Evolutionary conservation across 2,888 invertebrate genomes (phyloP).

Genomic region (Archips crataeganus): DNA sequence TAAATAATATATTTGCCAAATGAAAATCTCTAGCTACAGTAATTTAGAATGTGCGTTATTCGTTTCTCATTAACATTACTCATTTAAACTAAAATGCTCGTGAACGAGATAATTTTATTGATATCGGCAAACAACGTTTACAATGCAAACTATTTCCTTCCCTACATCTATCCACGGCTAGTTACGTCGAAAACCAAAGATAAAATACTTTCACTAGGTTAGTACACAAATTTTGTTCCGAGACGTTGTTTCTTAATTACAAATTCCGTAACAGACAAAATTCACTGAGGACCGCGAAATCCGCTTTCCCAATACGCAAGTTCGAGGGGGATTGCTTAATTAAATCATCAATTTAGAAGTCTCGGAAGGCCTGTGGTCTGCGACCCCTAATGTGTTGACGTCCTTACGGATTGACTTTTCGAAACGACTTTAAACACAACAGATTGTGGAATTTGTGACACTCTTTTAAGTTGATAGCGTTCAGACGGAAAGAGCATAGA

Average conservation of each 20-base stretch:
- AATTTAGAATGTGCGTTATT: no score
- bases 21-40: no score
- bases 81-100: background rate
- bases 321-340: constrained; percentile 68
- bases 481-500: no score
- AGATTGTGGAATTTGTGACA: background rate
- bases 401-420: constrained; percentile 18
- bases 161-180: constrained; percentile 48
- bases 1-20: no score
- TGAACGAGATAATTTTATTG: background rate
- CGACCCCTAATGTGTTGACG: constrained; percentile 59
- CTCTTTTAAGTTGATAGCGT: no score
- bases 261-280: constrained; percentile 72
- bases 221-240: constrained; percentile 71
- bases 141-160: constrained; percentile 56
- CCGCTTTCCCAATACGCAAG: constrained; percentile 57
- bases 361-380: constrained; percentile 50
- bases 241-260: constrained; percentile 76
- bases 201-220: constrained; percentile 65
- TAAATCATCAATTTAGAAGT: constrained; percentile 72
- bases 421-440: background rate
- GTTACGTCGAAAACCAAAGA: constrained; percentile 56
- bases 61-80: no score
- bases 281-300: constrained; percentile 51
- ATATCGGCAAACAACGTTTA: constrained; percentile 47